phyloP scores from a whole-genome alignment of 2,797 vertebrate genomes.

The Brachyrhaphis roseni region DNA sequence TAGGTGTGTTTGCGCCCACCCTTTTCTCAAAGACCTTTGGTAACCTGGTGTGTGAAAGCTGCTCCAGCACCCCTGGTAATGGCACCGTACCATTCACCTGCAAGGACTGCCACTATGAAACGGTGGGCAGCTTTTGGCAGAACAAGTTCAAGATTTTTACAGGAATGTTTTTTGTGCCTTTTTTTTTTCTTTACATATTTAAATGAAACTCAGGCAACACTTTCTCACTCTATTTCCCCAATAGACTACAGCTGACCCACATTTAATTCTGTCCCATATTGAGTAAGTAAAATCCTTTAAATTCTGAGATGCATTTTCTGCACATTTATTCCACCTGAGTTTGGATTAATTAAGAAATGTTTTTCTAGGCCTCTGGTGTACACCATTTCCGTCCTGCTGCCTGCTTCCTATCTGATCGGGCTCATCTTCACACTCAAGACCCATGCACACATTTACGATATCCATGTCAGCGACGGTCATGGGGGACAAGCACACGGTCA shows the following conservation, averaged over 20 bases:
- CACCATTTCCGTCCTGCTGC: conserved; percentile 84
- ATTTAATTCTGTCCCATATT: conserved; percentile 76
- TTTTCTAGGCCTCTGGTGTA: conserved; percentile 83
- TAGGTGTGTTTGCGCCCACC: conserved; percentile 91
- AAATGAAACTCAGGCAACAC: background rate
- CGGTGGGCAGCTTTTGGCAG: conserved; percentile 68
- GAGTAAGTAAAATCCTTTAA: conserved; percentile 74
- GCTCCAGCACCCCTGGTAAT: conserved; percentile 78
- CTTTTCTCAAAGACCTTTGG: conserved; percentile 92
- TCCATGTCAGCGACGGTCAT: conserved; percentile 85
- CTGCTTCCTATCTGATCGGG: conserved; percentile 85
- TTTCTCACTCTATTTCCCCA: background rate
- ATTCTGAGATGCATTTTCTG: background rate
- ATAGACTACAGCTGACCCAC: conserved; percentile 75
- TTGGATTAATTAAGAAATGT: background rate
- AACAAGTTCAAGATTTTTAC: background rate
- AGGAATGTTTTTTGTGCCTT: background rate
- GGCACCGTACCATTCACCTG: conserved; percentile 81
- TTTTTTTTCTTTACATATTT: background rate
- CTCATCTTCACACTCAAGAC: conserved; percentile 91
- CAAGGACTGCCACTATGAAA: conserved; percentile 86
- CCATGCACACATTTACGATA: conserved; percentile 88
- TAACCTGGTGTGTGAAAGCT: conserved; percentile 86
- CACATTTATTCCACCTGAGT: background rate
- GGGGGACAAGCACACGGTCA: conserved; percentile 72